Conservation (phyloP, 64 coral and sea anemone species). For the Acropora tenuis region DNA sequence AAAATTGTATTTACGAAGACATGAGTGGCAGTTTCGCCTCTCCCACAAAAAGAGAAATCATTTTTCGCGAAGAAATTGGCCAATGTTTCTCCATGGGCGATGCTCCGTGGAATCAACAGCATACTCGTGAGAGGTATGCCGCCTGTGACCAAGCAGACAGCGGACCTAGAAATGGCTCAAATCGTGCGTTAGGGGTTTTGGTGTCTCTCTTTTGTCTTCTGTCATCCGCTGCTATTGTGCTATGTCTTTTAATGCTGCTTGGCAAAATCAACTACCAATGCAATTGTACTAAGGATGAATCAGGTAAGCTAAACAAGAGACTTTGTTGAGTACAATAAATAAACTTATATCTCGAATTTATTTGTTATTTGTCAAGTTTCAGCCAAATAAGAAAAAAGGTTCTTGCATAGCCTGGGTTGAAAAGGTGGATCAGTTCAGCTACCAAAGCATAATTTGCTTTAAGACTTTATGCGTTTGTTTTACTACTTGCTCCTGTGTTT, state of each 20-base stretch:
- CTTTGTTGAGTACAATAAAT: neutral
- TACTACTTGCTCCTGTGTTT: too few relatives aligned
- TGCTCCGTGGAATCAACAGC: neutral
- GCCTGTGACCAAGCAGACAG: neutral
- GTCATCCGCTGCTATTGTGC: neutral
- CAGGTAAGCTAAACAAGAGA: neutral
- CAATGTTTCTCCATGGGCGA: neutral
- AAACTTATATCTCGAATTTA: too few relatives aligned
- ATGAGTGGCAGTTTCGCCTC: neutral
- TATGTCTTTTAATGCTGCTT: conserved; percentile 1
- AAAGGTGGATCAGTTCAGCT: too few relatives aligned
- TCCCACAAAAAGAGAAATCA: neutral
- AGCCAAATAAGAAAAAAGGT: too few relatives aligned
- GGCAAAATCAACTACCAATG: neutral
- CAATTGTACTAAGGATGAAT: neutral
- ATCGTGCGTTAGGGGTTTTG: neutral
- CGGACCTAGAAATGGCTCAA: neutral
- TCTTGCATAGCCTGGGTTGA: too few relatives aligned
- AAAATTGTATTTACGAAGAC: conserved; percentile 8
- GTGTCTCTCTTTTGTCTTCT: neutral
- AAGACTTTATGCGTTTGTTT: too few relatives aligned
- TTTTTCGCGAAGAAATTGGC: neutral
- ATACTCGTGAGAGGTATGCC: too few relatives aligned
- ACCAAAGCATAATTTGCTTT: too few relatives aligned
- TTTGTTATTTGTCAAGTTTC: neutral